phyloP scores from a whole-genome alignment of 1,140 invertebrate genomes.

The Drosophila ironensis region DNA sequence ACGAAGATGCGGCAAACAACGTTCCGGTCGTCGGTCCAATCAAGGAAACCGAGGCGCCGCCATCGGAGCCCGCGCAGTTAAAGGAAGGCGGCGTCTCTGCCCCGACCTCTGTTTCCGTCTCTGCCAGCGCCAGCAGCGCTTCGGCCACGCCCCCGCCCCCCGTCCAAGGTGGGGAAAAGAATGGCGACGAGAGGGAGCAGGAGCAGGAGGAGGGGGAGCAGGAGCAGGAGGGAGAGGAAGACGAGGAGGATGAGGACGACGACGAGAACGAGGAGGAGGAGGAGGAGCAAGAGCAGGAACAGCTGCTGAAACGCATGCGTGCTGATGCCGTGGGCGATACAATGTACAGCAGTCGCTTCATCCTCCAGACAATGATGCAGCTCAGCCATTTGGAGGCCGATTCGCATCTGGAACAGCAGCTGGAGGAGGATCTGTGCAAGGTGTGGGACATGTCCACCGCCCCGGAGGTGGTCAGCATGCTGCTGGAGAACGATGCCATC shows the following conservation, averaged over 20 bases:
- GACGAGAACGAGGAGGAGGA: not conserved
- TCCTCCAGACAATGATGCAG: slow-evolving; percentile 86
- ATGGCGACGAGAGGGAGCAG: slow-evolving; percentile 16
- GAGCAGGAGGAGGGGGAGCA: no score
- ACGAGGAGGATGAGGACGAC: slow-evolving; percentile 35
- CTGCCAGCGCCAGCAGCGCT: slow-evolving; percentile 23
- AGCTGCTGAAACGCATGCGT: slow-evolving; percentile 83
- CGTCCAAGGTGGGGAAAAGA: slow-evolving; percentile 16
- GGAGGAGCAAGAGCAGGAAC: slow-evolving; percentile 40
- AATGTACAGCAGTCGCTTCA: slow-evolving; percentile 88
- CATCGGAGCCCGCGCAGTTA: not conserved
- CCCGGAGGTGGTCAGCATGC: slow-evolving; percentile 86
- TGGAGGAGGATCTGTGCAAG: slow-evolving; percentile 88
- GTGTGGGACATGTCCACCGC: slow-evolving; percentile 91
- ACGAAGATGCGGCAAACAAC: slow-evolving; percentile 19
- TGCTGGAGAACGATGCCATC: slow-evolving; percentile 86
- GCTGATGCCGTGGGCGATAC: slow-evolving; percentile 90
- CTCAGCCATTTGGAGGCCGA: slow-evolving; percentile 76
- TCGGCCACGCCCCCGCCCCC: slow-evolving; percentile 42
- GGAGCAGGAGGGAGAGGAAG: not conserved
- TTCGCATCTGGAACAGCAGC: slow-evolving; percentile 80
- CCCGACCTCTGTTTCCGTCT: no score
- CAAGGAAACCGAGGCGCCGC: slow-evolving; percentile 8
- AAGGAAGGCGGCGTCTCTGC: no score
- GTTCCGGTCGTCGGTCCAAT: not conserved